These are phyloP conservation scores for Hemiprocne comata DNA, from an alignment of 2,113 vertebrate genomes.

Conservation along the genomic window DNA sequence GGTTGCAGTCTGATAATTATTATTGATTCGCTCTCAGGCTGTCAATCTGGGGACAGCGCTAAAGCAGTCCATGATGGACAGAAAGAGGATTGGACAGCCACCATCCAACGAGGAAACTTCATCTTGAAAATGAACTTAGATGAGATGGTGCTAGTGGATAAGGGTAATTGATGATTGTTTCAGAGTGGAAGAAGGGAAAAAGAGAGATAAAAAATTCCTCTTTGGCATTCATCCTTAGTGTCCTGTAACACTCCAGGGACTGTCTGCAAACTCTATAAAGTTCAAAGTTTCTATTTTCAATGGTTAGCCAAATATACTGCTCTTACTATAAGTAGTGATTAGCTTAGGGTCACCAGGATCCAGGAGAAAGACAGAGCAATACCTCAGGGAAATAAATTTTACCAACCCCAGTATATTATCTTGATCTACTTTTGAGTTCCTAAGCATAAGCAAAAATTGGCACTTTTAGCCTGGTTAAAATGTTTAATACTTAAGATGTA, in stretches of 20 bases:
- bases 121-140: constrained; percentile 92
- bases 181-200: constrained; percentile 77
- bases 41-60: constrained; percentile 86
- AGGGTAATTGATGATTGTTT: constrained; percentile 97
- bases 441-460: neutral
- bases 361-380: neutral
- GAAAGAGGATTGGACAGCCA: constrained; percentile 90
- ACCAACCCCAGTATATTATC: neutral
- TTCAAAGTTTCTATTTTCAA: constrained; percentile 41
- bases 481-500: neutral
- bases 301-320: neutral
- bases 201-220: constrained; percentile 71
- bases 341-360: neutral
- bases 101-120: constrained; percentile 89
- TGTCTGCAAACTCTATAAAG: constrained; percentile 72
- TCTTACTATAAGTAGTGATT: constrained; percentile 17
- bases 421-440: neutral
- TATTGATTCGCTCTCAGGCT: constrained; percentile 94
- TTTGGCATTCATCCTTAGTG: constrained; percentile 74
- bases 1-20: constrained; percentile 93
- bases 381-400: neutral
- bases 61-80: constrained; percentile 88
- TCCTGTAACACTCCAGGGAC: constrained; percentile 68
- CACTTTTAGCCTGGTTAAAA: neutral
- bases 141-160: constrained; percentile 90